phyloP scores from a whole-genome alignment of 2,797 vertebrate genomes.

The Micromesistius poutassou region DNA sequence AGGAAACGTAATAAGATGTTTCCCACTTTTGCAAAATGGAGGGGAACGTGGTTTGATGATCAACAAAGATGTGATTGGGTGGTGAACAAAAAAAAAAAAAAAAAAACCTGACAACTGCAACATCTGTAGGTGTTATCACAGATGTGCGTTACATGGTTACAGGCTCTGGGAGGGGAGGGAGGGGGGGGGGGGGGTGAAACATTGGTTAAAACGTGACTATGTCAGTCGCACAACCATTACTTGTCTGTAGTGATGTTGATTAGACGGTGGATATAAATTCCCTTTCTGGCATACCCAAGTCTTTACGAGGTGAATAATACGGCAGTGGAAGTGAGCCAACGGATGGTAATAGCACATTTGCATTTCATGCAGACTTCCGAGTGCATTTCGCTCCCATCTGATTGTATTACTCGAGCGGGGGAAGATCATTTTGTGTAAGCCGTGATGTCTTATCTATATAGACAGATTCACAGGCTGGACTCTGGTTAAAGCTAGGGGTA shows the following conservation, averaged over 20 bases:
- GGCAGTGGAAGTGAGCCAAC: neutral
- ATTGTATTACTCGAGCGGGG: neutral
- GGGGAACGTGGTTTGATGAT: neutral
- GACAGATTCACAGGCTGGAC: neutral
- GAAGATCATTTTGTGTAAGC: neutral
- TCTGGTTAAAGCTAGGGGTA: neutral
- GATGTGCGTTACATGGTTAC: neutral
- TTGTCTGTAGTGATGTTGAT: neutral
- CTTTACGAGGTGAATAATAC: neutral
- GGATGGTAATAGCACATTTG: neutral
- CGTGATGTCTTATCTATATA: neutral
- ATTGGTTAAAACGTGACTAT: neutral
- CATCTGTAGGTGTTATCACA: neutral
- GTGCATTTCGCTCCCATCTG: neutral
- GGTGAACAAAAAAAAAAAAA: too few species aligned
- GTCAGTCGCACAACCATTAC: neutral
- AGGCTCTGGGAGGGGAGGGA: too few species aligned
- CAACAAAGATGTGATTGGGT: neutral
- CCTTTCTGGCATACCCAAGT: neutral
- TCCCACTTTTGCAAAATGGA: neutral
- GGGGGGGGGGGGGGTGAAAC: neutral
- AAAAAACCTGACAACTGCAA: neutral
- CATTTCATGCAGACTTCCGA: neutral
- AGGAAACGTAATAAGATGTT: neutral
- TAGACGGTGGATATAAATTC: neutral